Base-by-base conservation (phyloP, 2,113 vertebrate species). In the Chloropsis hardwickii region DNA sequence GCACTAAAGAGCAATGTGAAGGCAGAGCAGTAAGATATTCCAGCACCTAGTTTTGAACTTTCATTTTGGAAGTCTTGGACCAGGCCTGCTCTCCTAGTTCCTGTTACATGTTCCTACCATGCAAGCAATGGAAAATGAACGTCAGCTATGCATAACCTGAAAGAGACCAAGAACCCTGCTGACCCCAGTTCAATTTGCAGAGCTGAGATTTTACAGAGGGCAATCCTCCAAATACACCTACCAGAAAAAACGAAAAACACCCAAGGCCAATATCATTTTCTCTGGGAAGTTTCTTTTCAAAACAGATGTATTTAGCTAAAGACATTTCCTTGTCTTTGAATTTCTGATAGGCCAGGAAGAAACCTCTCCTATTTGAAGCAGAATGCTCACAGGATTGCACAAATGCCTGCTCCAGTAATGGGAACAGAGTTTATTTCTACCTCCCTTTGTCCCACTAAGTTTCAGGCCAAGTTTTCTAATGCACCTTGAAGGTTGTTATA, bases 181-280 rank as follows among this genome's bases (percentile, higher is more conserved):
- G 53, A 78, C 6, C 5, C 14, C 18, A 15, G 8, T 53, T 84
- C 11, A 13, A n/a, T 64, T 48, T 67, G 11, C 33, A 45, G 39
- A 91, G 54, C 47, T 69, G 58, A 72, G 42, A 56, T 37, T 57
- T 93, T 66, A 58, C 4, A 12, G 8, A 15, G 33, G n/a, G 40
- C 24, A n/a, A 37, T 82, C 20, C 6, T 79, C 22, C 37, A 78
- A 40, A 33, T 7, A 6, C 9, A 10, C 0, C 0, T 44, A 7
- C 10, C 7, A 84, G 60, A 51, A 77, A 74, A 37, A 51, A 71
- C 9, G 1, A 66, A 25, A 3, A 66, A 19, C 9, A 35, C 5
- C 9, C 11, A 78, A 71, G 56, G 5, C 9, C 8, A 1, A 0
- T 8, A 7, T 45, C 4, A 44, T 37, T 64, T 71, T 53, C 47